Evolutionary conservation across 1,140 invertebrate genomes (phyloP), one percentile per base, ranked within the genome.

Genomic region (Cardiocondyla obscurior): DNA sequence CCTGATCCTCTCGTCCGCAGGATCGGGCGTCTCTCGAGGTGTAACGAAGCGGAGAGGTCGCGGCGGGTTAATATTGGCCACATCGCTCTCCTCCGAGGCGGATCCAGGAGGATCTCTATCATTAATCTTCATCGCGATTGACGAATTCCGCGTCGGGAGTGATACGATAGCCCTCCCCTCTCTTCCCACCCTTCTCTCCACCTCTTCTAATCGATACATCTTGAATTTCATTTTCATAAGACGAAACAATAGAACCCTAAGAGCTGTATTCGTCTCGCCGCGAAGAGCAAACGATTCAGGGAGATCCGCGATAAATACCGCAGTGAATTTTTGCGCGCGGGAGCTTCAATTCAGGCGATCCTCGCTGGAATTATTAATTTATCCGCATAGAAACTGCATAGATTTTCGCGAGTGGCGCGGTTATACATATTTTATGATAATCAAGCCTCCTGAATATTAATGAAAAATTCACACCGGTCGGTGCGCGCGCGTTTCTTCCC

Each of bases 101-200:
- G 49, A 69, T 79, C 62, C 62, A 79, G 33, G 62, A 67, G 60
- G 33, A 82, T 82, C 14, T 60, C 72, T 60, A 62, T 82, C 70
- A 82, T 76, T 82, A 82, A 82, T 82, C 70, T 76, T 82, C 39
- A 46, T 81, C 67, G 53, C 55, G 33, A 77, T 77, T 46, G 60
- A 79, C 46, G 46, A 79, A 79, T 79, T 79, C 36, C 33, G 33
- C 46, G 7, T 53, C 19, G 46, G 12, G 12, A 77, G 67, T 69
- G 12, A 12, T 33, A 79, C 22, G 46, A 53, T 22, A n/a, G 28
- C 33, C 36, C 19, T n/a, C 12, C 1, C 28, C 3, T 33, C 8
- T 0, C 14, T 10, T 16, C 2, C 14, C 14, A n/a, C 16, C n/a
- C 22, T 12, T 3, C 22, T 1, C 10, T 8, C n/a, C 28, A n/a